These are phyloP conservation scores for Nephrotoma flavescens DNA, from an alignment of 2,888 invertebrate genomes.

Conservation along the genomic window DNA sequence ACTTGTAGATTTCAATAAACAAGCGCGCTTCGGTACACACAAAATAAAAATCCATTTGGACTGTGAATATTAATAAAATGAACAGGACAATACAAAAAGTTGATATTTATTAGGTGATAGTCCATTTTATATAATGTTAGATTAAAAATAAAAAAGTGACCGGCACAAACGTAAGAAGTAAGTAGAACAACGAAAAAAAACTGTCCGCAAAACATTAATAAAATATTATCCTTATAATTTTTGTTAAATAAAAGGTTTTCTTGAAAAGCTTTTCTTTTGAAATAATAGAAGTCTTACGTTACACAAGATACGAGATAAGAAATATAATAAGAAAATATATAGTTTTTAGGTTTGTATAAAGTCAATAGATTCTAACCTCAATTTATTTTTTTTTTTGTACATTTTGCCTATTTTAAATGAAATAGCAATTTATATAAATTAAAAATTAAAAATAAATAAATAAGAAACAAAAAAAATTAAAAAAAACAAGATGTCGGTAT, in stretches of 20 bases:
- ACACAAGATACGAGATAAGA: neutral
- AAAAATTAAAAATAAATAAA: neutral
- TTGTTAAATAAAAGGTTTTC: neutral
- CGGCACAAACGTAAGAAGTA: neutral
- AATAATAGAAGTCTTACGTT: neutral
- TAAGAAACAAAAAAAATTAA: neutral
- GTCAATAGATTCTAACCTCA: neutral
- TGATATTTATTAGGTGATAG: conserved; percentile 4
- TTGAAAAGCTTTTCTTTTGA: neutral
- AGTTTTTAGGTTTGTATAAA: neutral
- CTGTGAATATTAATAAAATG: neutral
- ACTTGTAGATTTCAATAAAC: neutral
- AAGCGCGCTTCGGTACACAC: neutral
- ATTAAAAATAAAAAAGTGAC: neutral
- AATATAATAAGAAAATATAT: neutral
- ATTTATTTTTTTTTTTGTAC: neutral
- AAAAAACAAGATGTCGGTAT: neutral
- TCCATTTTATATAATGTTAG: conserved; percentile 1
- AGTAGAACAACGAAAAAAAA: neutral
- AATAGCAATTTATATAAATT: neutral
- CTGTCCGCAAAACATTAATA: neutral
- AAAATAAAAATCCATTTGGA: neutral
- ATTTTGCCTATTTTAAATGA: neutral
- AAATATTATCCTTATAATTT: neutral
- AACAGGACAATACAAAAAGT: conserved; percentile 4